Conservation (phyloP, 2,888 invertebrate genomes). For the Patella caerulea region DNA sequence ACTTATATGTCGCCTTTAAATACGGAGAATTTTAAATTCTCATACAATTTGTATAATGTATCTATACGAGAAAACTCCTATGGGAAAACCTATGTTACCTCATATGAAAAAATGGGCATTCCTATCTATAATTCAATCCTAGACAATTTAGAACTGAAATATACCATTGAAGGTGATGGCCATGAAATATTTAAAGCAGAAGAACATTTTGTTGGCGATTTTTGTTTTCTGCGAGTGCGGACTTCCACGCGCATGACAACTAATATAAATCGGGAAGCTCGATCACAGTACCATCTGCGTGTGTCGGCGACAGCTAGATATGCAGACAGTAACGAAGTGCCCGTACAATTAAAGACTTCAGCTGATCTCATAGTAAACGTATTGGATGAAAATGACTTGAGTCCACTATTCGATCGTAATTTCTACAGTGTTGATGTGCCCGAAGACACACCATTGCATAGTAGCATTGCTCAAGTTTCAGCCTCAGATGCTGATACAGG, state of each 20-base stretch:
- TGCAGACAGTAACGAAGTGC: slow-evolving; percentile 70
- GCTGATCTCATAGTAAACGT: slow-evolving; percentile 74
- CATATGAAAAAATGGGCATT: slow-evolving; percentile 85
- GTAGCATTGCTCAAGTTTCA: slow-evolving; percentile 79
- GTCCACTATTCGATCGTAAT: slow-evolving; percentile 91
- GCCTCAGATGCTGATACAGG: slow-evolving; percentile 98
- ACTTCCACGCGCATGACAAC: slow-evolving; percentile 89
- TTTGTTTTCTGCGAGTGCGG: slow-evolving; percentile 91
- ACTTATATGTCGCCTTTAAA: not conserved
- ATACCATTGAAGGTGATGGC: slow-evolving; percentile 89
- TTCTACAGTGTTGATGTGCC: slow-evolving; percentile 89
- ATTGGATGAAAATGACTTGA: slow-evolving; percentile 79
- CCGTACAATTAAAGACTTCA: slow-evolving; percentile 62
- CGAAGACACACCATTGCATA: slow-evolving; percentile 89
- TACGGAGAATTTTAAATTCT: slow-evolving; percentile 54
- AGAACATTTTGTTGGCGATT: slow-evolving; percentile 90
- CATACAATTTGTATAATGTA: slow-evolving; percentile 64
- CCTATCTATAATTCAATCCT: slow-evolving; percentile 71
- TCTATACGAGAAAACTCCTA: slow-evolving; percentile 64
- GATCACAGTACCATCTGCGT: slow-evolving; percentile 85
- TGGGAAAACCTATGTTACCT: slow-evolving; percentile 84
- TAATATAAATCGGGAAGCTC: slow-evolving; percentile 93
- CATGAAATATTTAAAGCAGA: slow-evolving; percentile 93
- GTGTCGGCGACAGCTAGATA: slow-evolving; percentile 78
- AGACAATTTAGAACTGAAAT: slow-evolving; percentile 77